Evolutionary conservation across 2,797 vertebrate genomes (phyloP), one percentile per base, ranked within the genome.

Genomic region (Eulemur rubriventer): DNA sequence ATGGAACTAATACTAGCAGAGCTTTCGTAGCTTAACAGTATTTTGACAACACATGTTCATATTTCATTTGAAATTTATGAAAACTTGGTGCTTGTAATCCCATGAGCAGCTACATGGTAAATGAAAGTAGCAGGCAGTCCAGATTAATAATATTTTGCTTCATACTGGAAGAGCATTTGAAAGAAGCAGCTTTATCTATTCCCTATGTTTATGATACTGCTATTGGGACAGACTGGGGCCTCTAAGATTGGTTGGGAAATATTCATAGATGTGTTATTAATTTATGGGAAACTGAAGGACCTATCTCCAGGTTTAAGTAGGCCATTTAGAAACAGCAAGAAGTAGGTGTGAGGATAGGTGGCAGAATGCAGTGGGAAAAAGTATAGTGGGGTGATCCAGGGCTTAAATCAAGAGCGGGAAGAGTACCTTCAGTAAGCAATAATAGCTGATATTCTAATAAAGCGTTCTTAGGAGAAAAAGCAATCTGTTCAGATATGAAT

Each of bases 1-100:
- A 96, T 94, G 95, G 96, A 98, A 97, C 48, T 89, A 96, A 97
- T 96, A 98, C 98, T 94, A 98, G 97, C 97, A 97, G 94, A 96
- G 97, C 98, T 98, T 99, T 98, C 98, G 98, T 96, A 98, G 98
- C 98, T 98, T 98, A 98, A 98, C 98, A 98, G 98, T 98, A 98
- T 98, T 99, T 98, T 99, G 99, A 99, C 98, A 98, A 98, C 98
- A 99, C 99, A 98, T 98, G 98, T 98, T 98, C 98, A 96, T 98
- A 98, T 99, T 99, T 98, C 98, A 99, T 99, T 99, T 99, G 98
- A 99, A 99, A 98, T 98, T 98, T 98, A 98, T 98, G 98, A 99
- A 99, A 98, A 98, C 98, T 98, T 98, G 98, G 98, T 98, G 98
- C 98, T 97, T 97, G 96, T 97, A 98, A 98, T 99, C 98, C 98